A percentile compares a stretch with the other conserved stretches of the same genome.
Evolutionary conservation across 2,797 vertebrate genomes (phyloP).

Genomic region (Sebastes iracundus): DNA sequence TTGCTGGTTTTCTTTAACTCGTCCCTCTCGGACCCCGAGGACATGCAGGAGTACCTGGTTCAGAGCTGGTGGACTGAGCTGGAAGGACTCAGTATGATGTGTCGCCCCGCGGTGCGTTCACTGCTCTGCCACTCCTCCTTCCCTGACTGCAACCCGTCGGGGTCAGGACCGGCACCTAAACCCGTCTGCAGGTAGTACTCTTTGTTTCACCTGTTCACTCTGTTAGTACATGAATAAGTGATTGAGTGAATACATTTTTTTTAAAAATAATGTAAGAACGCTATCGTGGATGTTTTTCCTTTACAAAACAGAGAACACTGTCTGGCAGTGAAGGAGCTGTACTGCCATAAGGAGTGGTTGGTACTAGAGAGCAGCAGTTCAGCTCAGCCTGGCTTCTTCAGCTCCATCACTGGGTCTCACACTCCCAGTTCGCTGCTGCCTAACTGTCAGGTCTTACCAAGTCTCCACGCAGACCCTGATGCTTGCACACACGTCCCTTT

Average conservation of each 20-base stretch:
- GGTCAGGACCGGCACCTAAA: conserved; percentile 87
- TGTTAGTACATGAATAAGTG: neutral
- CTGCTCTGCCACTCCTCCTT: conserved; percentile 92
- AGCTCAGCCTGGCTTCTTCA: conserved; percentile 78
- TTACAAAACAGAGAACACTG: conserved; percentile 90
- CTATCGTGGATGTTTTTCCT: neutral
- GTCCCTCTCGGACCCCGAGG: conserved; percentile 89
- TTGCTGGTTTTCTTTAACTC: conserved; percentile 94
- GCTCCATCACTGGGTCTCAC: conserved; percentile 64
- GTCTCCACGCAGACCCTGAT: conserved; percentile 81
- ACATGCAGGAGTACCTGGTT: conserved; percentile 91
- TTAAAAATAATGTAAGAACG: too few species aligned
- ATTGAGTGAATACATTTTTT: too few species aligned
- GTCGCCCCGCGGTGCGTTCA: conserved; percentile 86
- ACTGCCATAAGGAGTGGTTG: conserved; percentile 94
- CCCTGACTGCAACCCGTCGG: conserved; percentile 91
- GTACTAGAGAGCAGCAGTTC: conserved; percentile 80
- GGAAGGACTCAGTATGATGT: conserved; percentile 85
- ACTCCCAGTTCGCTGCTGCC: conserved; percentile 71
- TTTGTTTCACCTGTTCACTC: neutral
- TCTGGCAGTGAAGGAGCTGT: conserved; percentile 93
- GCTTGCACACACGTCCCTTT: conserved; percentile 90
- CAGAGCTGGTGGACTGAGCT: conserved; percentile 88
- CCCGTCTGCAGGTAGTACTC: conserved; percentile 91
- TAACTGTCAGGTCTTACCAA: conserved; percentile 90